These are phyloP conservation scores for Cydia splendana DNA, from an alignment of 1,140 invertebrate species.

Conservation along the genomic window DNA sequence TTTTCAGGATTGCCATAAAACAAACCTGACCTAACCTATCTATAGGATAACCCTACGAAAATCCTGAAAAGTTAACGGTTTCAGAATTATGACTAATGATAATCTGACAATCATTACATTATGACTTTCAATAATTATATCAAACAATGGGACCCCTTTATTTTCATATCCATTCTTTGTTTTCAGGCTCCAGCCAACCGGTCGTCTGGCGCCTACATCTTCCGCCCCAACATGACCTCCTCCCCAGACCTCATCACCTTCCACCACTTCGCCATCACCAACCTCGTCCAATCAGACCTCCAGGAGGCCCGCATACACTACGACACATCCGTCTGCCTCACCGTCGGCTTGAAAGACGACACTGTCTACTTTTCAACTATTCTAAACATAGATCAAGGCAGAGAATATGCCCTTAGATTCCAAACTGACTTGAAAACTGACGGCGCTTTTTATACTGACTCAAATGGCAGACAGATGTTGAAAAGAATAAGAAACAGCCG, in stretches of 20 bases:
- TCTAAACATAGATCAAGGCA: conserved; percentile 85
- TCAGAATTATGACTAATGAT: too few species aligned
- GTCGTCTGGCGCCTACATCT: conserved; percentile 93
- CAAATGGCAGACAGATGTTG: conserved; percentile 95
- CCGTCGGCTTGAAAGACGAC: conserved; percentile 84
- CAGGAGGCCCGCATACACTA: conserved; percentile 87
- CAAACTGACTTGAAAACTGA: conserved; percentile 83
- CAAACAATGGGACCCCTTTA: too few species aligned
- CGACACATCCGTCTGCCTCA: conserved; percentile 86
- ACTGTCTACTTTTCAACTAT: conserved; percentile 85
- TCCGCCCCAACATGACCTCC: conserved; percentile 80
- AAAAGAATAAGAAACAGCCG: conserved; percentile 86
- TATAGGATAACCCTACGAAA: too few species aligned
- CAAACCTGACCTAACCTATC: too few species aligned
- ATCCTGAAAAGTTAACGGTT: too few species aligned
- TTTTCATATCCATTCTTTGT: too few species aligned
- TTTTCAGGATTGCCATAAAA: too few species aligned
- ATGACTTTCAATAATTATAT: too few species aligned
- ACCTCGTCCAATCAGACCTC: conserved; percentile 79
- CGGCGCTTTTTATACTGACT: conserved; percentile 93
- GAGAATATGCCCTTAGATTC: conserved; percentile 91
- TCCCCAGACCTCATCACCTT: conserved; percentile 34
- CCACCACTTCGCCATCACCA: conserved; percentile 52
- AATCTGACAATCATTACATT: too few species aligned
- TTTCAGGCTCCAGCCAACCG: conserved; percentile 51